Percentiles rank a stretch among this genome's conserved stretches.
Conservation (phyloP, 2,113 vertebrate genomes). For the Pterocles burchelli region DNA sequence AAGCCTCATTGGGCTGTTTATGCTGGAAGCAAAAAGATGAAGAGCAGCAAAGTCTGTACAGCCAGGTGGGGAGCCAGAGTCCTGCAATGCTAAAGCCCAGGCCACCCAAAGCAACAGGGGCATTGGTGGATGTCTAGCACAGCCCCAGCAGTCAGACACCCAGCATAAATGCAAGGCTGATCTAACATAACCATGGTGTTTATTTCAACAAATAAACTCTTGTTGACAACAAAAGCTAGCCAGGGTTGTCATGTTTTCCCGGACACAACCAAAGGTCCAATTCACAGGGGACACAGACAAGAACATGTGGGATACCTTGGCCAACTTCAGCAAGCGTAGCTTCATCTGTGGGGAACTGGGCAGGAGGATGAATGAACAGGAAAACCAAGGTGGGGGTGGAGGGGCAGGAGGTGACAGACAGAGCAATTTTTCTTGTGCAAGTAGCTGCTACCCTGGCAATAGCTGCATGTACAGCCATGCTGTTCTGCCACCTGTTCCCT, state of each 20-base stretch:
- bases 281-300: neutral
- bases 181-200: neutral
- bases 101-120: neutral
- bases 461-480: neutral
- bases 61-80: neutral
- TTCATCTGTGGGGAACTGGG: neutral
- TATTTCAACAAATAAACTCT: neutral
- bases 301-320: neutral
- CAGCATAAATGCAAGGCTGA: neutral
- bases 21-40: neutral
- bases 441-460: neutral
- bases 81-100: neutral
- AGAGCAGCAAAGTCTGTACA: neutral
- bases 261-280: neutral
- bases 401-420: neutral
- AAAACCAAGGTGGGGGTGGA: neutral
- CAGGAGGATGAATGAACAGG: neutral
- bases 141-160: neutral
- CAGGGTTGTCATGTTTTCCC: neutral
- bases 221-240: neutral
- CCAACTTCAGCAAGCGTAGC: neutral
- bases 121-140: neutral
- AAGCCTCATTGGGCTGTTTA: neutral
- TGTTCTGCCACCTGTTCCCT: neutral
- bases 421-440: neutral